Percentiles rank a stretch among this genome's conserved stretches.
Conservation (phyloP, 2,888 invertebrate species). For the Diarsia rubi region DNA sequence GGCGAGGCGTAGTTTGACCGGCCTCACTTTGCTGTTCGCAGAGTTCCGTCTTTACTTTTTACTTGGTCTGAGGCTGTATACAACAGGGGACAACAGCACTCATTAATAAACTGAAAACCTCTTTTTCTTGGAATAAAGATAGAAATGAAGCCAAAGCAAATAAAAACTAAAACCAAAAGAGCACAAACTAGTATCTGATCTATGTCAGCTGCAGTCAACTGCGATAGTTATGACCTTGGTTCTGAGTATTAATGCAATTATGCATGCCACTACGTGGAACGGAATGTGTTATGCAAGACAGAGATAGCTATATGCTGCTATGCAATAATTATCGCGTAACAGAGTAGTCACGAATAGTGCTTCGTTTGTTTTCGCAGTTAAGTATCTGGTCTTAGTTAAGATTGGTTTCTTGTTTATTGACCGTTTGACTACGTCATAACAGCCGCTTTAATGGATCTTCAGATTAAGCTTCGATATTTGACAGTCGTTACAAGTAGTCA, state of each 20-base stretch:
- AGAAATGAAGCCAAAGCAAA: background rate
- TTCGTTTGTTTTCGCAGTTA: conserved; percentile 17
- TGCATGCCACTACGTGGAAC: conserved; percentile 64
- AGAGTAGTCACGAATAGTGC: conserved; percentile 43
- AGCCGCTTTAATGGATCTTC: too few relatives aligned
- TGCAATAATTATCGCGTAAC: conserved; percentile 55
- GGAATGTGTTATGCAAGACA: conserved; percentile 67
- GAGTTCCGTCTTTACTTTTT: too few relatives aligned
- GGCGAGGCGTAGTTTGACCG: too few relatives aligned
- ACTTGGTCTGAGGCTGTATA: too few relatives aligned
- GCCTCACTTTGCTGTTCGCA: too few relatives aligned
- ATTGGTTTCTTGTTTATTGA: conserved; percentile 3
- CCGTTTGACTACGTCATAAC: too few relatives aligned
- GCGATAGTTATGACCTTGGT: conserved; percentile 69
- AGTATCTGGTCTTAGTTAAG: conserved; percentile 37
- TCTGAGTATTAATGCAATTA: conserved; percentile 70
- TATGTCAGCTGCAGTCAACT: conserved; percentile 47
- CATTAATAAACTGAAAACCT: background rate
- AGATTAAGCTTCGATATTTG: too few relatives aligned
- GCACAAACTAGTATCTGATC: conserved; percentile 46
- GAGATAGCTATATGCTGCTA: conserved; percentile 47
- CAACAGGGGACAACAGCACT: too few relatives aligned
- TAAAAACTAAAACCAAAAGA: conserved; percentile 29
- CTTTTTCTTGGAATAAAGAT: background rate
- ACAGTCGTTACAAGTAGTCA: too few relatives aligned